Conservation (phyloP, 2,797 vertebrate species). For the Pangasius djambal region DNA sequence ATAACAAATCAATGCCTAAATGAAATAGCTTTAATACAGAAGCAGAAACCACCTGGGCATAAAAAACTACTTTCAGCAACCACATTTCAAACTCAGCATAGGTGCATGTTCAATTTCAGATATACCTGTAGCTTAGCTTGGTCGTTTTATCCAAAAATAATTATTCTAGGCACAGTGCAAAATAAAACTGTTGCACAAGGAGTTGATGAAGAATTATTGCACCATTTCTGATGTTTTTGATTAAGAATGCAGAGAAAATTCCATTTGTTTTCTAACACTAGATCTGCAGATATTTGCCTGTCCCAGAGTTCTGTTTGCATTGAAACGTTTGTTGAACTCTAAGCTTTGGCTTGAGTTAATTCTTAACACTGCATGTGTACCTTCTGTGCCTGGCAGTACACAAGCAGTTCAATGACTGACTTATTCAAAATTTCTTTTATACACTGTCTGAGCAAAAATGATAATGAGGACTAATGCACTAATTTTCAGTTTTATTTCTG, state of each 20-base stretch:
- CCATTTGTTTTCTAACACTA: not conserved
- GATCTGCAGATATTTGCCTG: conserved; percentile 11
- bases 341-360: conserved; percentile 44
- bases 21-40: not conserved
- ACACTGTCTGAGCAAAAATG: not conserved
- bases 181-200: not conserved
- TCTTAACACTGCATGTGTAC: conserved; percentile 33
- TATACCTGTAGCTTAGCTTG: not conserved
- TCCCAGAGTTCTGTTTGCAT: conserved; percentile 39
- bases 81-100: not conserved
- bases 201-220: not conserved
- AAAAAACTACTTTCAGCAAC: not conserved
- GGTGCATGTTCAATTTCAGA: not conserved
- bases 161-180: not conserved
- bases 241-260: not conserved
- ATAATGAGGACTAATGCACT: conserved; percentile 35
- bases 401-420: not conserved
- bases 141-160: too few species aligned
- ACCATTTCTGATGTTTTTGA: not conserved
- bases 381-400: not conserved
- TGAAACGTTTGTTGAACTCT: conserved; percentile 33
- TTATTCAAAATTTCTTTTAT: not conserved
- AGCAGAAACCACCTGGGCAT: not conserved
- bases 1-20: not conserved
- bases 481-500: conserved; percentile 29